Conservation (phyloP, 2,888 invertebrate species). For the Diarsia brunnea region DNA sequence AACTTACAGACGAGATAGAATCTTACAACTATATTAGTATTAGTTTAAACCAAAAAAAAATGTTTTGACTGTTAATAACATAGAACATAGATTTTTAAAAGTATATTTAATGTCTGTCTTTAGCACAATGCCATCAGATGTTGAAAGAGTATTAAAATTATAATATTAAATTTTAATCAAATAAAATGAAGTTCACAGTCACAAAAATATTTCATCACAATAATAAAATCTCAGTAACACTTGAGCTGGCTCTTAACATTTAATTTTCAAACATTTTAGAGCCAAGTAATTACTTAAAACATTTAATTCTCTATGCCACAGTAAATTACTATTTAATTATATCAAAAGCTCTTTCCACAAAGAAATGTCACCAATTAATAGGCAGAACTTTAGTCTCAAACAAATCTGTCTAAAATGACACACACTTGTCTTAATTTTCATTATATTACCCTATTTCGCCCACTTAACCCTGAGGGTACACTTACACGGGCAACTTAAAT, state of each 20-base stretch:
- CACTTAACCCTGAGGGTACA: background rate
- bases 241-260: constrained; percentile 12
- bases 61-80: too few species aligned
- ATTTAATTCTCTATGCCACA: background rate
- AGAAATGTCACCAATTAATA: constrained; percentile 20
- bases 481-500: background rate
- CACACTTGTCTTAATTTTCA: constrained; percentile 12
- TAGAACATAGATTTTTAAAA: too few species aligned
- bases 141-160: background rate
- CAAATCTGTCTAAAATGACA: background rate
- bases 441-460: constrained; percentile 23
- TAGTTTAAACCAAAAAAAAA: too few species aligned
- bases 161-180: background rate
- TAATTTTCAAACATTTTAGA: constrained; percentile 5
- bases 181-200: background rate
- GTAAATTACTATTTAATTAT: constrained; percentile 7
- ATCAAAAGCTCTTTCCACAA: background rate
- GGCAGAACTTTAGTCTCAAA: background rate
- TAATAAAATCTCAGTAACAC: background rate
- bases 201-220: constrained; percentile 4
- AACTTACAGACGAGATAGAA: too few species aligned
- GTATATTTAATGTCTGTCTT: too few species aligned
- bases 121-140: too few species aligned
- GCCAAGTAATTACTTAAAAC: background rate
- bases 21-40: too few species aligned